Percentiles rank a stretch among this genome's conserved stretches.
Conservation (phyloP, 2,888 invertebrate species). For the Calameuta filiformis region DNA sequence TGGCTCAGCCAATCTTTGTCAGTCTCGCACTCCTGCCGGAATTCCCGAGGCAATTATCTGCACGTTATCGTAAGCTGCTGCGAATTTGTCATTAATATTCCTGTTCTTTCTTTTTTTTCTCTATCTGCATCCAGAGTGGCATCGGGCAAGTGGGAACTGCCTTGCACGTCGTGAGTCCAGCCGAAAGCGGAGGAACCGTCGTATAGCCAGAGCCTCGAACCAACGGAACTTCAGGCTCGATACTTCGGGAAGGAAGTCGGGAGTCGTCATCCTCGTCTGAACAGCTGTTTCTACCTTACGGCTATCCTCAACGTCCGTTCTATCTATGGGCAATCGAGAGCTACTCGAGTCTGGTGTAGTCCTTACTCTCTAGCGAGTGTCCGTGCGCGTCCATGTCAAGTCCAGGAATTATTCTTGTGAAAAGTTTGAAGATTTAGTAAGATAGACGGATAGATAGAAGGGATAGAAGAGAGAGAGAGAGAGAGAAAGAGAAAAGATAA, state of each 20-base stretch:
- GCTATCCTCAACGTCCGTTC: conserved; percentile 39
- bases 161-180: conserved; percentile 56
- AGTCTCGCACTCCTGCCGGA: neutral
- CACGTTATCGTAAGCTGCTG: neutral
- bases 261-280: conserved; percentile 22
- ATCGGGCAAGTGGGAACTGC: conserved; percentile 52
- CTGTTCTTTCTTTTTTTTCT: neutral
- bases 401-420: too few relatives aligned
- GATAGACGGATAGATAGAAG: too few relatives aligned
- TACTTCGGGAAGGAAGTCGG: conserved; percentile 24
- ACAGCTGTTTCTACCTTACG: conserved; percentile 34
- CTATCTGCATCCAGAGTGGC: conserved; percentile 43
- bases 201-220: conserved; percentile 52
- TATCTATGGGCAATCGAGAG: conserved; percentile 45
- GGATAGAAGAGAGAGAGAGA: too few relatives aligned
- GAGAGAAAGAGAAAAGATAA: too few relatives aligned
- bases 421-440: too few relatives aligned
- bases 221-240: conserved; percentile 24
- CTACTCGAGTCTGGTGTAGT: conserved; percentile 34
- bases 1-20: neutral
- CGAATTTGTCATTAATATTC: neutral
- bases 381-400: too few relatives aligned
- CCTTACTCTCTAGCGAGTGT: too few relatives aligned
- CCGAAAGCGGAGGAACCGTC: conserved; percentile 58
- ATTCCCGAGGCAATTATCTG: neutral